Conservation (phyloP, 2,888 invertebrate species). For the Pristionchus fissidentatus region DNA sequence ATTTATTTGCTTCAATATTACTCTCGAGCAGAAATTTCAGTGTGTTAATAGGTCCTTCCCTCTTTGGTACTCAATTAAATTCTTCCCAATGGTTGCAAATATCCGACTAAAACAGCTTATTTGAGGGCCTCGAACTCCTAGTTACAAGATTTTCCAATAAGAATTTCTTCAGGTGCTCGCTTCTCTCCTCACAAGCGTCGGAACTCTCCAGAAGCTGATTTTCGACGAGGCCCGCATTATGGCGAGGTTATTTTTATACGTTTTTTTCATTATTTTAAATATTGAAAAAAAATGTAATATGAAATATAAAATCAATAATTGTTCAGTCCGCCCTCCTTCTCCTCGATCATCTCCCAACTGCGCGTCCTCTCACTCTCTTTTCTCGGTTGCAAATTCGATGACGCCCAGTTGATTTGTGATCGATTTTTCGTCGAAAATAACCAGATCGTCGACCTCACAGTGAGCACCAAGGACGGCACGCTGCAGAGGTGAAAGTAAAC, state of each 20-base stretch:
- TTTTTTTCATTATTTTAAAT: neutral
- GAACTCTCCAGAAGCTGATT: neutral
- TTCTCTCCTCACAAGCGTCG: neutral
- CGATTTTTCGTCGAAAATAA: neutral
- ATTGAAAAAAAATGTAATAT: neutral
- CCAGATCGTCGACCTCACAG: slow-evolving; percentile 9
- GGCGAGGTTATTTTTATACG: neutral
- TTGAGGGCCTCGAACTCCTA: no score
- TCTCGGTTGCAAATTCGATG: slow-evolving; percentile 25
- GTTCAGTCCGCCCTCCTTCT: slow-evolving; percentile 8
- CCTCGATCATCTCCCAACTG: neutral
- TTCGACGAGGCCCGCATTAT: slow-evolving; percentile 2
- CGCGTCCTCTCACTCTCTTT: slow-evolving; percentile 29
- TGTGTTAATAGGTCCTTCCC: no score
- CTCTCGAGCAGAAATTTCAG: no score
- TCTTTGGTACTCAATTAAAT: no score
- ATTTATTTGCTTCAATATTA: neutral
- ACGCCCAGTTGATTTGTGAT: slow-evolving; percentile 12
- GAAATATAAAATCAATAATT: neutral
- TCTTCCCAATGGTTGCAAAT: neutral
- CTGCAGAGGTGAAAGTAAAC: neutral
- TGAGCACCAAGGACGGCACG: slow-evolving; percentile 27
- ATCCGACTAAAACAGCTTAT: no score
- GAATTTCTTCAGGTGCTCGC: slow-evolving; percentile 3
- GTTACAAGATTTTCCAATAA: no score